These are phyloP conservation scores for Aphis gossypii DNA, from an alignment of 1,140 invertebrate species.

Conservation along the genomic window DNA sequence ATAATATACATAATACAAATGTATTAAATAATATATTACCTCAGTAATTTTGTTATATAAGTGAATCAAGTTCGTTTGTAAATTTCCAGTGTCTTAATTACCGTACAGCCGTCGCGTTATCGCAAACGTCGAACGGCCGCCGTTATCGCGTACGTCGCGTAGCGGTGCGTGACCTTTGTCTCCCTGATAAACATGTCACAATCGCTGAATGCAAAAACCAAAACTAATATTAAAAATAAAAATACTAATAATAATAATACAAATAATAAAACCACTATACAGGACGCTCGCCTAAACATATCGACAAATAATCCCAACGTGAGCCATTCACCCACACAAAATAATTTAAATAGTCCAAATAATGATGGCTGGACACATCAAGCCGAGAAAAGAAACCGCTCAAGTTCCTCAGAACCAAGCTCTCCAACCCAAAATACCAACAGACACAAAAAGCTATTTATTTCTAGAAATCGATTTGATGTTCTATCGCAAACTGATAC, in stretches of 20 bases:
- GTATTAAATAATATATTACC: background rate
- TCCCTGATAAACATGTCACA: too few relatives aligned
- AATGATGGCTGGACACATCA: background rate
- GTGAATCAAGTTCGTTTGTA: background rate
- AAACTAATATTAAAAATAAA: background rate
- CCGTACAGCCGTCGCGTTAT: background rate
- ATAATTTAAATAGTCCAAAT: background rate
- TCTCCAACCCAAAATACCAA: background rate
- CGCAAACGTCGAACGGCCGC: background rate
- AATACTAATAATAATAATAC: background rate
- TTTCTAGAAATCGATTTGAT: background rate
- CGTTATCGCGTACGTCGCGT: background rate
- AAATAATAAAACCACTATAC: background rate
- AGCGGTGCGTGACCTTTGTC: background rate
- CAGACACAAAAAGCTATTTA: background rate
- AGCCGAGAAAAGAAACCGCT: background rate
- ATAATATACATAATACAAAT: background rate
- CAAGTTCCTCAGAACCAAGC: background rate
- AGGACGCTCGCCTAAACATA: background rate
- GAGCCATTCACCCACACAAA: background rate
- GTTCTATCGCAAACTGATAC: background rate
- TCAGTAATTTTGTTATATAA: background rate
- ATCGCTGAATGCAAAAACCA: too few relatives aligned
- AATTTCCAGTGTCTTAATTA: background rate
- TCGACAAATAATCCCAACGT: background rate